A percentile compares a stretch with the other conserved stretches of the same genome.
These are phyloP conservation scores for Pseudococcus viburni DNA, from an alignment of 2,888 invertebrate genomes.

Conservation along the genomic window DNA sequence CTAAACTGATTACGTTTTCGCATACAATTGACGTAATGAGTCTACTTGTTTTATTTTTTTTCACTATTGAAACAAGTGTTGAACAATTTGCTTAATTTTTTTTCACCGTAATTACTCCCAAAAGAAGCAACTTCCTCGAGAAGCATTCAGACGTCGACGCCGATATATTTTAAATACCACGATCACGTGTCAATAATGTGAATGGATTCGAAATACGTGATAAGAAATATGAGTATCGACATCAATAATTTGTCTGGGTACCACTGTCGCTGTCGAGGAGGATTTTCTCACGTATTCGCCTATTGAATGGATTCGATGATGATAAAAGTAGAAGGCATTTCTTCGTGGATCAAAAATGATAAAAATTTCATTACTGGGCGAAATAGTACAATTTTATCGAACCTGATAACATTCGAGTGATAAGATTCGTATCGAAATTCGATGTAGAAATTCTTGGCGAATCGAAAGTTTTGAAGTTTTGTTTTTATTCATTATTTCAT, in stretches of 20 bases:
- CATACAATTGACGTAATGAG: slow-evolving; percentile 36
- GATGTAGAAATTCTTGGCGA: background rate
- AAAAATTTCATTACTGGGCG: background rate
- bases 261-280: background rate
- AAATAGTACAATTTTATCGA: slow-evolving; percentile 4
- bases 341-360: background rate
- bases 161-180: background rate
- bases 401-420: background rate
- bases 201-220: background rate
- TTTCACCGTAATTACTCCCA: background rate
- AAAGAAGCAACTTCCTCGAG: background rate
- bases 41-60: background rate
- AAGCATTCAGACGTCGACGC: background rate
- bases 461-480: background rate
- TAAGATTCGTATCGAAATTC: background rate
- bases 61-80: background rate
- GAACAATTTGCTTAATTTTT: slow-evolving; percentile 6
- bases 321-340: background rate
- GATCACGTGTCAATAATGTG: slow-evolving; percentile 22
- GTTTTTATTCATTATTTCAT: no score
- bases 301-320: no score
- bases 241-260: no score
- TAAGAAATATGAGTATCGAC: background rate
- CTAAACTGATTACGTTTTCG: slow-evolving; percentile 10
- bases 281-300: background rate